Evolutionary conservation across 2,888 invertebrate genomes (phyloP).

Genomic region (Diloba caeruleocephala): DNA sequence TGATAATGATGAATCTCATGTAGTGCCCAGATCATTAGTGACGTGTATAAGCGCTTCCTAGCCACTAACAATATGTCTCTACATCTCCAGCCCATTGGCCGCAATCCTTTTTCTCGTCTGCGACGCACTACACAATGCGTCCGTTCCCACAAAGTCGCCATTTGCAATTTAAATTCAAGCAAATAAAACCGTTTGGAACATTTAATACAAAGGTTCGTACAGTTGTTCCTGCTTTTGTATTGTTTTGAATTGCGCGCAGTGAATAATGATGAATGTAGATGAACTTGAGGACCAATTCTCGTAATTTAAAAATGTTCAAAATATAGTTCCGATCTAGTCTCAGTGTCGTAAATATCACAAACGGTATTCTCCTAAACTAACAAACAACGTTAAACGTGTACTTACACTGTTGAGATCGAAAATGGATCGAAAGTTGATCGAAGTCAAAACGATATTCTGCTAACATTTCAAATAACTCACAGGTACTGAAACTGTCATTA

Average conservation of each 20-base stretch:
- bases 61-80: not conserved
- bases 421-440: too few species aligned
- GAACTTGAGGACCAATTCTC: too few species aligned
- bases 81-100: not conserved
- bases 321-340: too few species aligned
- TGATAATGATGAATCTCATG: too few species aligned
- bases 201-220: constrained; percentile 34
- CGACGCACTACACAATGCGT: constrained; percentile 30
- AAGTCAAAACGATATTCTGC: too few species aligned
- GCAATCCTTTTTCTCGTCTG: constrained; percentile 10
- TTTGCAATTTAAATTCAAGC: constrained; percentile 44
- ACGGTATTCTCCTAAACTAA: too few species aligned
- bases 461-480: too few species aligned
- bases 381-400: too few species aligned
- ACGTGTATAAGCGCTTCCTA: constrained; percentile 9
- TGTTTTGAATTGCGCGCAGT: constrained; percentile 8
- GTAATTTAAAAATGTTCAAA: too few species aligned
- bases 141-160: constrained; percentile 27
- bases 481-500: too few species aligned
- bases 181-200: constrained; percentile 39
- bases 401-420: too few species aligned
- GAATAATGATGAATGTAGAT: constrained; percentile 4
- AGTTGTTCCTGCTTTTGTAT: constrained; percentile 15
- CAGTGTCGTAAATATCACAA: too few species aligned
- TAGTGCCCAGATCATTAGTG: not conserved